Base-by-base conservation (phyloP, 1,140 invertebrate genomes). In the Aphidius ervi region DNA sequence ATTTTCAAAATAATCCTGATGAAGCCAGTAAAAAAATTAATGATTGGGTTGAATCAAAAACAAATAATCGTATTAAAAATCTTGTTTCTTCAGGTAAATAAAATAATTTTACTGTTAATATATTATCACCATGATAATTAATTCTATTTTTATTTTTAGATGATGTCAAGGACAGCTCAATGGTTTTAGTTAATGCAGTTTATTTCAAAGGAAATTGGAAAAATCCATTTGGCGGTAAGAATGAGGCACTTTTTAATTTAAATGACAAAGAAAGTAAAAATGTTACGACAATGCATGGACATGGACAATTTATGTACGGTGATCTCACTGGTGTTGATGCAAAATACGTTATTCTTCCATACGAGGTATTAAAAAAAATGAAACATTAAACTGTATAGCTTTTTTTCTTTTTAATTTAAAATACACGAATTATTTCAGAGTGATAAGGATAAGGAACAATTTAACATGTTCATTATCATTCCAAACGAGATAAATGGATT, bases 151-250 rank as follows among this genome's bases (percentile, higher is more conserved):
- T n/a, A 10, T 43, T 41, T 41, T 31, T 9, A 39, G 39, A 55
- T 41, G n/a, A 41, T 41, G 9, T 20, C 43, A 67, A 75, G 0
- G 70, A 83, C 58, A 84, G 87, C 0, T 72, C 79, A 60, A 77
- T 91, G 68, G 77, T 93, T 10, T 71, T 92, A 23, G 82, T 86
- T 0, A 92, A 89, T 71, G 86, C 87, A 2, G 72, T 92, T 23
- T 91, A 86, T 70, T 93, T 93, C 76, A 91, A 90, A 78, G 90
- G 88, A 8, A 77, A 83, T 53, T 93, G 91, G 90, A 81, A 82
- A 61, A 70, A 79, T 3, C 83, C 83, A n/a, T 92, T 93, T 66
- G 84, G 89, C 67, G 56, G 66, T n/a, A 91, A 89, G 0, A 65
- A 57, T 3, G 58, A 65, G 0, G 70, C 70, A 45, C 82, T 81